Percentiles rank a stretch among this genome's conserved stretches.
Evolutionary conservation across 2,113 vertebrate species (phyloP).

Genomic region (Genyomyrus donnyi): DNA sequence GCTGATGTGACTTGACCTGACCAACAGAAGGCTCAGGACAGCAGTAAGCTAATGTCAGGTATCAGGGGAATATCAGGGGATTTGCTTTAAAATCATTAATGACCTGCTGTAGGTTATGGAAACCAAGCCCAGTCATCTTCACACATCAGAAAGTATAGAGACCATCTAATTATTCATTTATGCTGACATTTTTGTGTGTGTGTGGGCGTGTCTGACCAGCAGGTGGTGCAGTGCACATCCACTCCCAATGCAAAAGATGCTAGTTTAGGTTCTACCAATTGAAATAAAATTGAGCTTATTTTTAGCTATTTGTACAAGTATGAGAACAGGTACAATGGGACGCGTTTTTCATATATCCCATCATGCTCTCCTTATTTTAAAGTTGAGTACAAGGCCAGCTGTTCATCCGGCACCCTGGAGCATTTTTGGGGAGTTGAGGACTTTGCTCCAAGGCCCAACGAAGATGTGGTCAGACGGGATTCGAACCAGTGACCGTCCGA

Average conservation of each 20-base stretch:
- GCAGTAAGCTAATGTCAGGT: neutral
- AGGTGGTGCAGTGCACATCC: neutral
- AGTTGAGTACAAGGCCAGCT: neutral
- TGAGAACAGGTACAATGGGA: neutral
- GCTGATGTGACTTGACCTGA: neutral
- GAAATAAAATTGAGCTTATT: neutral
- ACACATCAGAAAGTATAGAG: neutral
- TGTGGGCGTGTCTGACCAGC: neutral
- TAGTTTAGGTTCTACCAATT: neutral
- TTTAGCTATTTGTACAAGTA: neutral
- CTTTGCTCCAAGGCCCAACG: neutral
- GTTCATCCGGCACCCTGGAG: neutral
- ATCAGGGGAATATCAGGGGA: neutral
- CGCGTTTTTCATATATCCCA: neutral
- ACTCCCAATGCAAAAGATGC: neutral
- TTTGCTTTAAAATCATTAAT: neutral
- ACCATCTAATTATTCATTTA: neutral
- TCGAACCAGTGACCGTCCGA: neutral
- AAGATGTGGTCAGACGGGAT: neutral
- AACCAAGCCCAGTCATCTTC: neutral
- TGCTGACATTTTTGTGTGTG: neutral
- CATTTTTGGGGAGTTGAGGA: neutral
- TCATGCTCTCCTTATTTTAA: neutral
- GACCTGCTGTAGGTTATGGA: neutral
- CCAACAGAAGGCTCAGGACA: neutral